These are phyloP conservation scores for Ethmia dodecea DNA, from an alignment of 2,888 invertebrate species.

Conservation along the genomic window DNA sequence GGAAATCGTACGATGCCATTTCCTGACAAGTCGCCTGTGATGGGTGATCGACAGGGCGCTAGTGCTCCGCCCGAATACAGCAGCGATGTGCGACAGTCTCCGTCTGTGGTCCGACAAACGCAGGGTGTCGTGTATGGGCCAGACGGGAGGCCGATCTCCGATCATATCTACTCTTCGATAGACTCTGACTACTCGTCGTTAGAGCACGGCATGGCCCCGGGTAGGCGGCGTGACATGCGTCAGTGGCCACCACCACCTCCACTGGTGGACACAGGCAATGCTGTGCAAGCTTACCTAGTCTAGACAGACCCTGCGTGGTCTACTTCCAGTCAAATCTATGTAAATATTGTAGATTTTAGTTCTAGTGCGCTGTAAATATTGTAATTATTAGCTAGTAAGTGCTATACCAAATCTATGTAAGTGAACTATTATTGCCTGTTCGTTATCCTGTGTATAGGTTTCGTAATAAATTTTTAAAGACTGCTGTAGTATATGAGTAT, in stretches of 20 bases:
- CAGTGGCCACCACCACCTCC: slow-evolving; percentile 72
- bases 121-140: slow-evolving; percentile 75
- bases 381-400: slow-evolving; percentile 68
- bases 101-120: slow-evolving; percentile 58
- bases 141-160: slow-evolving; percentile 86
- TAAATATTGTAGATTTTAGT: slow-evolving; percentile 59
- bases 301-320: slow-evolving; percentile 57
- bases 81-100: slow-evolving; percentile 63
- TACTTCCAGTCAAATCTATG: slow-evolving; percentile 67
- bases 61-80: slow-evolving; percentile 72
- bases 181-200: slow-evolving; percentile 92
- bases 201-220: slow-evolving; percentile 82
- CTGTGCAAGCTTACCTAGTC: slow-evolving; percentile 85
- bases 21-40: slow-evolving; percentile 71
- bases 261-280: slow-evolving; percentile 63
- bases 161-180: slow-evolving; percentile 94
- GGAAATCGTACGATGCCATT: slow-evolving; percentile 76
- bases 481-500: slow-evolving; percentile 76
- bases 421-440: slow-evolving; percentile 72
- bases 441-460: slow-evolving; percentile 75
- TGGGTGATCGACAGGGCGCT: slow-evolving; percentile 58
- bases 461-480: slow-evolving; percentile 76
- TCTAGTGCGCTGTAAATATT: slow-evolving; percentile 66
- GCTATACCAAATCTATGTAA: slow-evolving; percentile 76
- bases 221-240: slow-evolving; percentile 59